Evolutionary conservation across 2,888 invertebrate species (phyloP), one percentile per base, ranked within the genome.

Genomic region (Melanophora roralis): DNA sequence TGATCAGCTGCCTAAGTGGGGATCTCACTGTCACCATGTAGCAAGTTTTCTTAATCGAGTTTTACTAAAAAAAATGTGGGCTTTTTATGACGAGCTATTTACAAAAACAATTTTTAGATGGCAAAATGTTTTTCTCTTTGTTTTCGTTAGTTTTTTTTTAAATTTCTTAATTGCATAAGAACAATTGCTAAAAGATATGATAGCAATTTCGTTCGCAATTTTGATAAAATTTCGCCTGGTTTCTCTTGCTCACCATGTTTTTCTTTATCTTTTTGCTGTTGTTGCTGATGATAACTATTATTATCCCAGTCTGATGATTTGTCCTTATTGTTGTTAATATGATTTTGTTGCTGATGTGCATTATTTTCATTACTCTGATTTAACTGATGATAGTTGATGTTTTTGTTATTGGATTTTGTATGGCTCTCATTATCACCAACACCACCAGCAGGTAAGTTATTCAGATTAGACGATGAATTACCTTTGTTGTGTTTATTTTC

Each of bases 271-370:
- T 80, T 75, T 57, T 85, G 83, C 68, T 83, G 83, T 84, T 86
- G 82, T 75, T 83, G 72, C 14, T 84, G 84, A 62, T 83, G 83
- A 74, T 83, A 86, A 85, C 84, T 84, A 81, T 82, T 86, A 82
- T 82, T 82, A 74, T 85, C 84, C 83, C 86, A 88, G 83, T 86
- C 87, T 82, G 86, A 84, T 82, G 85, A 69, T 36, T 82, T 85
- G 78, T 87, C 86, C 82, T 86, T 87, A 82, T 84, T 86, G 84
- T 83, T 85, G 81, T 84, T 84, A 75, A 83, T 83, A 49, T 65
- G 67, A 65, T 59, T 64, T 51, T 73, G 55, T 19, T 78, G 67
- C n/a, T 73, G 55, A 3, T 72, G 27, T 27, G 77, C 85, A 82
- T 67, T 81, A 67, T 64, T 77, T 73, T 79, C 74, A 77, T 81